Conservation (phyloP, 2,888 invertebrate genomes). For the Erebia epiphron region DNA sequence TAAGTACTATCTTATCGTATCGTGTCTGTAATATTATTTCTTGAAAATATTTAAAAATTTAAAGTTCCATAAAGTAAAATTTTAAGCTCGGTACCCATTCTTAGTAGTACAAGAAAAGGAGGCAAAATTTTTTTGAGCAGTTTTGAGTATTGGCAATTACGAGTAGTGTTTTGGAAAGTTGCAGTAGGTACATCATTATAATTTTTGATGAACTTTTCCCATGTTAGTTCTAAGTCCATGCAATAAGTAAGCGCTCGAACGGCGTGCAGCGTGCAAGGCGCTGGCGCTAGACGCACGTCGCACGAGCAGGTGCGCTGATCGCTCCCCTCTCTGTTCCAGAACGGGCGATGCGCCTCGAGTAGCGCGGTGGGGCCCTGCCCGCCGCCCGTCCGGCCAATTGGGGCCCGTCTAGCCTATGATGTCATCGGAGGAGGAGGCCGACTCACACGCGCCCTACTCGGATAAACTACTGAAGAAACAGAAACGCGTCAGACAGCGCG, state of each 20-base stretch:
- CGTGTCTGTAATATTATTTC: background rate
- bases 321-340: constrained; percentile 78
- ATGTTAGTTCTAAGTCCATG: background rate
- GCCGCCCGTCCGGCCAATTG: constrained; percentile 90
- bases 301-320: constrained; percentile 74
- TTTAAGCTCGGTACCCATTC: too few relatives aligned
- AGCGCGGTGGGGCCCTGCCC: constrained; percentile 81
- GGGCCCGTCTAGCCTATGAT: constrained; percentile 93
- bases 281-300: constrained; percentile 46
- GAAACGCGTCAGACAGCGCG: constrained; percentile 97
- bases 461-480: constrained; percentile 96
- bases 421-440: constrained; percentile 98
- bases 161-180: constrained; percentile 1
- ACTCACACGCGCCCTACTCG: constrained; percentile 96
- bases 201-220: background rate
- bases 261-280: constrained; percentile 29
- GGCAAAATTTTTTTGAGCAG: background rate
- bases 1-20: too few relatives aligned
- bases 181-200: background rate
- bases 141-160: background rate
- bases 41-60: too few relatives aligned
- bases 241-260: constrained; percentile 20
- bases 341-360: constrained; percentile 78
- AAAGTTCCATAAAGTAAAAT: too few relatives aligned
- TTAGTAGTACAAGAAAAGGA: too few relatives aligned